A percentile compares a stretch with the other conserved stretches of the same genome.
Evolutionary conservation across 2,113 vertebrate species (phyloP).

Genomic region (Trogon melanurus): DNA sequence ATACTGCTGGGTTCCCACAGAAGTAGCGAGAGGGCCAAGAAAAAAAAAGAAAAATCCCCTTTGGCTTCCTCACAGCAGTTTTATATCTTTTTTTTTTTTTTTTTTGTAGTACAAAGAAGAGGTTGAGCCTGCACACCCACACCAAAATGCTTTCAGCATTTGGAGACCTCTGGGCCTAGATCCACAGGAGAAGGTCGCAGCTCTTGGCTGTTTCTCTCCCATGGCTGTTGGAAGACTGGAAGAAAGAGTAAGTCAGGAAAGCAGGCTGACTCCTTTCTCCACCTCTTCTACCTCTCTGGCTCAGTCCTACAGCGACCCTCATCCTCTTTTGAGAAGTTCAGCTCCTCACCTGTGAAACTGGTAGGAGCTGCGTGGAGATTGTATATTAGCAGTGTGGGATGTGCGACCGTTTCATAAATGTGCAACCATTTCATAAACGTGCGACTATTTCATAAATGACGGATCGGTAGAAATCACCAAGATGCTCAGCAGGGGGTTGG

Average conservation of each 20-base stretch:
- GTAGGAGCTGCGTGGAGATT: neutral
- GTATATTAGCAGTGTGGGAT: neutral
- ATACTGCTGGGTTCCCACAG: conserved; percentile 41
- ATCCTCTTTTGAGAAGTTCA: neutral
- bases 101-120: neutral
- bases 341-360: neutral
- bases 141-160: neutral
- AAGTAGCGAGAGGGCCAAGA: conserved; percentile 26
- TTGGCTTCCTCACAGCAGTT: neutral
- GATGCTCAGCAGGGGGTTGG: too few species aligned
- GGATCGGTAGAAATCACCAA: neutral
- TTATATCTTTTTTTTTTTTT: neutral
- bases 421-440: too few species aligned
- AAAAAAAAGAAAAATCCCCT: neutral
- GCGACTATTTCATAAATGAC: neutral
- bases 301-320: neutral
- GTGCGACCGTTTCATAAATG: neutral
- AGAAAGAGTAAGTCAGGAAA: neutral
- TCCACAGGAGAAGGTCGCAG: neutral
- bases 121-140: neutral
- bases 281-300: neutral
- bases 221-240: neutral
- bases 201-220: neutral
- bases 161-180: neutral
- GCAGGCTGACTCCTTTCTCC: neutral